phyloP scores from a whole-genome alignment of 1,140 invertebrate genomes.

The Andrena cerasifolii region DNA sequence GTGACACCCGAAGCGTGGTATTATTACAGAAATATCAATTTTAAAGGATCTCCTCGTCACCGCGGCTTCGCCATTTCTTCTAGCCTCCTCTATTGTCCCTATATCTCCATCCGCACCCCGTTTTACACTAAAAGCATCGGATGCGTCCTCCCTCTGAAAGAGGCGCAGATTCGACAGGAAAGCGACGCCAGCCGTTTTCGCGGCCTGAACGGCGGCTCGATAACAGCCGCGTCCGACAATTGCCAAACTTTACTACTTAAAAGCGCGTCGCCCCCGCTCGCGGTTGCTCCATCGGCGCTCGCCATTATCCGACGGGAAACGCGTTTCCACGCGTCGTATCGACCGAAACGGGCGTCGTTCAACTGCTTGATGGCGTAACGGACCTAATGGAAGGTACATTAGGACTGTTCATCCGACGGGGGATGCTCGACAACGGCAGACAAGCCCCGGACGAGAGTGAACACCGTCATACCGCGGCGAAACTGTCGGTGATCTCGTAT shows the following conservation, averaged over 20 bases:
- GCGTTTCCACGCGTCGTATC: not conserved
- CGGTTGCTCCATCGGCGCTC: not conserved
- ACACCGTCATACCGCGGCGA: not conserved
- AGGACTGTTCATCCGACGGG: not conserved
- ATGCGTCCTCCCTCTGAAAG: not conserved
- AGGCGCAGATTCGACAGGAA: constrained; percentile 2
- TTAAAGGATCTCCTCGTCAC: too few species aligned
- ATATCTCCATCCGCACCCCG: too few species aligned
- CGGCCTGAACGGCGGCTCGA: not conserved
- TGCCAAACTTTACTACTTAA: constrained; percentile 49
- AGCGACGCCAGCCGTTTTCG: constrained; percentile 10
- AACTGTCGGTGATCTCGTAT: not conserved
- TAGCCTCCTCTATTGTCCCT: too few species aligned
- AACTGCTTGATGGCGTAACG: constrained; percentile 11
- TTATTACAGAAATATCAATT: too few species aligned
- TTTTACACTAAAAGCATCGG: too few species aligned
- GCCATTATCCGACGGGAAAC: constrained; percentile 16
- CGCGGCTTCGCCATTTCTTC: too few species aligned
- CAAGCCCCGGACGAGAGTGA: not conserved
- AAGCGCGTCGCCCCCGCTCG: not conserved
- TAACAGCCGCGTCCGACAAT: constrained; percentile 37
- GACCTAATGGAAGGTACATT: constrained; percentile 41
- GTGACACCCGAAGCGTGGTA: too few species aligned
- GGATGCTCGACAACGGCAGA: not conserved
- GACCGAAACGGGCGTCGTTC: constrained; percentile 1